Evolutionary conservation across 2,888 invertebrate genomes (phyloP).

Genomic region (Leptinotarsa tumamoca): DNA sequence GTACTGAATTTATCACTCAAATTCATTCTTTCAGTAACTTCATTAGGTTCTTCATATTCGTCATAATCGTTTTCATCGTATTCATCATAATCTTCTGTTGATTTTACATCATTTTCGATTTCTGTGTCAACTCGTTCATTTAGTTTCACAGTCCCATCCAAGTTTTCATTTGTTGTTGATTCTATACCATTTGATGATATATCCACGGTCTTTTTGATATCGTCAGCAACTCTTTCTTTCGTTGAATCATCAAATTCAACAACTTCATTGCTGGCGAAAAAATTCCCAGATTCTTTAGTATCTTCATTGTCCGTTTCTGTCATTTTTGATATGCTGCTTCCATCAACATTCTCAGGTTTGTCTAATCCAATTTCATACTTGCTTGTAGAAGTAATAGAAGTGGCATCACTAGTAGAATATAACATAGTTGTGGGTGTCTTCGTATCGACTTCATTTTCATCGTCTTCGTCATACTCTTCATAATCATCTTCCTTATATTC

Average conservation of each 20-base stretch:
- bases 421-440: not conserved
- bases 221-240: not conserved
- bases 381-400: not conserved
- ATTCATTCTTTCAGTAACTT: conserved; percentile 21
- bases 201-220: not conserved
- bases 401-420: not conserved
- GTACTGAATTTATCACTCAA: not conserved
- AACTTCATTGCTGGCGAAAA: not conserved
- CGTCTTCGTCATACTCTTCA: conserved; percentile 32
- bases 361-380: not conserved
- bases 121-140: not conserved
- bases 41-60: conserved; percentile 23
- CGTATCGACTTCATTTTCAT: not conserved
- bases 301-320: not conserved
- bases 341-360: not conserved
- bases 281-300: not conserved
- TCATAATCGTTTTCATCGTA: conserved; percentile 20
- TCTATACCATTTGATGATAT: not conserved
- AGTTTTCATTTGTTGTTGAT: not conserved
- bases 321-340: not conserved
- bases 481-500: conserved; percentile 22
- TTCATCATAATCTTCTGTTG: conserved; percentile 28
- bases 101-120: not conserved
- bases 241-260: not conserved
- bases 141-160: not conserved